A percentile compares a stretch with the other conserved stretches of the same genome.
Evolutionary conservation across 2,113 vertebrate species (phyloP).

Genomic region (Leuciscus idus): DNA sequence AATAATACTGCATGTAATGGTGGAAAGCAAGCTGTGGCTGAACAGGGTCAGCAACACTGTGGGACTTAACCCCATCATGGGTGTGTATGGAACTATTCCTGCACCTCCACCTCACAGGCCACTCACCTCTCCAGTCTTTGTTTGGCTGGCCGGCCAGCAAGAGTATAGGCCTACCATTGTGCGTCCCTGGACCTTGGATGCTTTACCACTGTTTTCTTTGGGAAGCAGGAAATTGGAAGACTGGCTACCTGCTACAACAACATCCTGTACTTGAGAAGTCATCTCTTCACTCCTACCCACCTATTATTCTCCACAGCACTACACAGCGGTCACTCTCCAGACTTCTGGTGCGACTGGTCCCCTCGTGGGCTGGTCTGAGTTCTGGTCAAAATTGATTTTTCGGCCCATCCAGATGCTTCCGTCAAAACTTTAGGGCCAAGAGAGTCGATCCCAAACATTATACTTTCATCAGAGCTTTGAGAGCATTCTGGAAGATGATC

Average conservation of each 20-base stretch:
- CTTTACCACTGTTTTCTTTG: conserved; percentile 80
- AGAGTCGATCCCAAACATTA: conserved; percentile 52
- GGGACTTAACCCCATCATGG: conserved; percentile 71
- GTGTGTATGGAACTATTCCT: conserved; percentile 62
- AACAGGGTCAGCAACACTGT: conserved; percentile 74
- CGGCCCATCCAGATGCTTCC: conserved; percentile 80
- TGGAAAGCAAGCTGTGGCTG: conserved; percentile 56
- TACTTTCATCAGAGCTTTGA: neutral
- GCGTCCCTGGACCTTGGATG: conserved; percentile 67
- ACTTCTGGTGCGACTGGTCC: conserved; percentile 56
- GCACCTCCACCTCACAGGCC: conserved; percentile 72
- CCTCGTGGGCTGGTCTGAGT: conserved; percentile 71
- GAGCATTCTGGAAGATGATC: conserved; percentile 9
- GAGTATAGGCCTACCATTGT: conserved; percentile 80
- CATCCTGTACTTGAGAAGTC: conserved; percentile 85
- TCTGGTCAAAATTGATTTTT: conserved; percentile 78
- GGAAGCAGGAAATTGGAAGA: conserved; percentile 87
- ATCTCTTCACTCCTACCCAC: conserved; percentile 81
- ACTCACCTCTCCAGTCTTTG: conserved; percentile 80
- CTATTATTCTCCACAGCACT: conserved; percentile 80
- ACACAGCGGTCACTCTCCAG: conserved; percentile 73
- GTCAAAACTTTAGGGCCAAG: conserved; percentile 73
- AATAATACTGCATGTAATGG: conserved; percentile 79
- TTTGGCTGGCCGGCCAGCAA: conserved; percentile 69
- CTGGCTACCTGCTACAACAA: conserved; percentile 86